Percentiles rank a stretch among this genome's conserved stretches.
Conservation (phyloP, 2,888 invertebrate species). For the Drosophila mayaguana region DNA sequence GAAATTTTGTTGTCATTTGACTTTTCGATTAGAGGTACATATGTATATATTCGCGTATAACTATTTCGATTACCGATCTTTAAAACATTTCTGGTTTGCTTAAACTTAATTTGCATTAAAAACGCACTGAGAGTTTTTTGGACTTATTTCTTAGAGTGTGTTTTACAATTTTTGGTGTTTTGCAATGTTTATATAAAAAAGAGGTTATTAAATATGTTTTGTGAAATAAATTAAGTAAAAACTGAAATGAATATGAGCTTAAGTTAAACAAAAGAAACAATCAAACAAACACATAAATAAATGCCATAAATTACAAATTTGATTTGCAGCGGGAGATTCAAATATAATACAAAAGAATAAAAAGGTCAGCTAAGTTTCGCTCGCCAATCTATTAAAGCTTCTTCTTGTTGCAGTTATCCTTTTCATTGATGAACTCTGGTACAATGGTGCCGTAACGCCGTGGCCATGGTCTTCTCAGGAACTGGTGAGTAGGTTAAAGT, state of each 20-base stretch:
- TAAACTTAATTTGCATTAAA: slow-evolving; percentile 62
- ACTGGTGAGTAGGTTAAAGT: slow-evolving; percentile 61
- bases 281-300: slow-evolving; percentile 43
- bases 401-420: slow-evolving; percentile 35
- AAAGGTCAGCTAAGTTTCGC: slow-evolving; percentile 37
- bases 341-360: slow-evolving; percentile 57
- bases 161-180: slow-evolving; percentile 56
- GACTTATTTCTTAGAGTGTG: slow-evolving; percentile 21
- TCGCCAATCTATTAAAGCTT: slow-evolving; percentile 65
- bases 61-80: slow-evolving; percentile 38
- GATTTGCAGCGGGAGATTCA: slow-evolving; percentile 52
- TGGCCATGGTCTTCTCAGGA: slow-evolving; percentile 57
- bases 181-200: slow-evolving; percentile 26
- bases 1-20: slow-evolving; percentile 25
- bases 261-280: slow-evolving; percentile 29
- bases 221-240: slow-evolving; percentile 64
- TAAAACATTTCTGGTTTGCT: slow-evolving; percentile 39
- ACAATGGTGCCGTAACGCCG: slow-evolving; percentile 33
- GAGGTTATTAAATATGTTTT: slow-evolving; percentile 31
- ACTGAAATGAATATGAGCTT: slow-evolving; percentile 45
- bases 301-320: slow-evolving; percentile 55
- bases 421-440: slow-evolving; percentile 43
- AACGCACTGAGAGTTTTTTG: slow-evolving; percentile 51
- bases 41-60: slow-evolving; percentile 56
- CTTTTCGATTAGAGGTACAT: slow-evolving; percentile 65